Evolutionary conservation across 2,797 vertebrate genomes (phyloP).

Genomic region (Cuculus canorus): DNA sequence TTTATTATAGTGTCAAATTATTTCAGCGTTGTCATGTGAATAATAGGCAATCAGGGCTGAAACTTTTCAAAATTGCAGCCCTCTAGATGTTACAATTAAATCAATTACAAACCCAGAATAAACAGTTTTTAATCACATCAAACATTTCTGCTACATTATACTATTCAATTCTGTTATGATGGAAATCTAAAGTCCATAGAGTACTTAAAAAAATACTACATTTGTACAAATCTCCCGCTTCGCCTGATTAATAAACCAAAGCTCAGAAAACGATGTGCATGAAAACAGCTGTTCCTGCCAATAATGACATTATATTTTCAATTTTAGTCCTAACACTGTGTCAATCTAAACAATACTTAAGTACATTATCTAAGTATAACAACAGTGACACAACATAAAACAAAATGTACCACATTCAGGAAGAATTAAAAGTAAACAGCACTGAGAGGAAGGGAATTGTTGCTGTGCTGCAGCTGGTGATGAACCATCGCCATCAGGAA

Average conservation of each 20-base stretch:
- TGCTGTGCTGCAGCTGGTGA: conserved; percentile 49
- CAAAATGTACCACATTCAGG: conserved; percentile 39
- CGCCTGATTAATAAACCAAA: conserved; percentile 74
- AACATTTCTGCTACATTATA: conserved; percentile 73
- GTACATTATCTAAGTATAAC: conserved; percentile 57
- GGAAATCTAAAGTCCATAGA: conserved; percentile 72
- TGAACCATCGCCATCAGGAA: conserved; percentile 38
- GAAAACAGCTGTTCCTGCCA: conserved; percentile 72
- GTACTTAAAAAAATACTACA: conserved; percentile 63
- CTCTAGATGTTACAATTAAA: conserved; percentile 79
- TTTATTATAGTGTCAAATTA: conserved; percentile 70
- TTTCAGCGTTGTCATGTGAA: conserved; percentile 74
- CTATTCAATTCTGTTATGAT: conserved; percentile 72
- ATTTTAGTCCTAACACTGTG: conserved; percentile 69
- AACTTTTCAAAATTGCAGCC: conserved; percentile 77
- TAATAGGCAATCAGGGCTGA: conserved; percentile 77
- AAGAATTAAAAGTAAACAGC: conserved; percentile 44
- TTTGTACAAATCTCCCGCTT: conserved; percentile 60
- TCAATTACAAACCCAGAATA: conserved; percentile 77
- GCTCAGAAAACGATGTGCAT: conserved; percentile 58
- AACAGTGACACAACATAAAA: conserved; percentile 46
- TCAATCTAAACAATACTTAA: conserved; percentile 73
- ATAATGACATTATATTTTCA: conserved; percentile 73
- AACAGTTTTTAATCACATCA: conserved; percentile 77
- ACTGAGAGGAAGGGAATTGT: conserved; percentile 42